These are phyloP conservation scores for Diceros bicornis DNA, from an alignment of 2,797 vertebrate species.

Conservation along the genomic window DNA sequence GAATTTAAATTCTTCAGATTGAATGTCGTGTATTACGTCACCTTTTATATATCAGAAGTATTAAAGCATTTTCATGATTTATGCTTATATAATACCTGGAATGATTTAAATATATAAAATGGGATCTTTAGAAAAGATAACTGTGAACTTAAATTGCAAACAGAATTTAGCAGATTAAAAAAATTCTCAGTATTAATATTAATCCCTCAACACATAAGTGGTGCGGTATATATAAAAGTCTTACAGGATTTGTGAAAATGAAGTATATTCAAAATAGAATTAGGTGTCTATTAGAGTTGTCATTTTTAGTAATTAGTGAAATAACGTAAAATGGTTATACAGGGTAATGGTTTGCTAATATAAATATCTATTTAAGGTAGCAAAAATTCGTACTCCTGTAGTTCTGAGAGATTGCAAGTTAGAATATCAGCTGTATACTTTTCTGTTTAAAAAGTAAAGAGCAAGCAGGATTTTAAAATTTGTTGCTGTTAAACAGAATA, in stretches of 20 bases:
- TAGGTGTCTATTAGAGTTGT: constrained; percentile 75
- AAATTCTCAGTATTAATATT: constrained; percentile 24
- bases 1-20: constrained; percentile 69
- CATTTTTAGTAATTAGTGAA: constrained; percentile 83
- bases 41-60: constrained; percentile 36
- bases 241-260: constrained; percentile 51
- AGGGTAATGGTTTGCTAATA: constrained; percentile 79
- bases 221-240: constrained; percentile 38
- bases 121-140: constrained; percentile 63
- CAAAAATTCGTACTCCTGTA: constrained; percentile 66
- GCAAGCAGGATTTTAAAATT: constrained; percentile 83
- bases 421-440: constrained; percentile 81
- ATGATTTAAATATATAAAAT: constrained; percentile 69
- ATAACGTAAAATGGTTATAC: constrained; percentile 55
- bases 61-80: constrained; percentile 53
- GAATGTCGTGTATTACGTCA: constrained; percentile 38
- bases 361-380: constrained; percentile 75
- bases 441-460: constrained; percentile 84
- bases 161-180: constrained; percentile 62
- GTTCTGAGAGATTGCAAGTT: constrained; percentile 76
- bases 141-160: constrained; percentile 61
- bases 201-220: constrained; percentile 37
- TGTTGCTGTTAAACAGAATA: constrained; percentile 86
- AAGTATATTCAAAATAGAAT: constrained; percentile 68
- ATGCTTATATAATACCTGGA: constrained; percentile 30